These are phyloP conservation scores for Papilio glaucus DNA, from an alignment of 1,140 invertebrate species.

Conservation along the genomic window DNA sequence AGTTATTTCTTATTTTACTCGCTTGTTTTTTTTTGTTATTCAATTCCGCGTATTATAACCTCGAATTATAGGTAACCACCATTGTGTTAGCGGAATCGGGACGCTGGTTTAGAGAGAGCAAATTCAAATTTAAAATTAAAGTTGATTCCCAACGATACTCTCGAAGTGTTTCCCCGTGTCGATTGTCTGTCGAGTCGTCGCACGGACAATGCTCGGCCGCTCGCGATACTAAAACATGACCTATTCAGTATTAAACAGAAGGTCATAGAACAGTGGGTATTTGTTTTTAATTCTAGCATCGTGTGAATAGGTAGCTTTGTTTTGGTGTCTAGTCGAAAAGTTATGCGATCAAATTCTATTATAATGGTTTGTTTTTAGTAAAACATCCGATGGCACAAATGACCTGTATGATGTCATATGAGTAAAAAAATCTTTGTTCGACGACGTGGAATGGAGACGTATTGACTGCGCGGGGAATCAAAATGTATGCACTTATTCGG, in stretches of 20 bases:
- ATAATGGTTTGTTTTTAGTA: conserved; percentile 36
- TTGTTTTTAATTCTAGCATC: conserved; percentile 43
- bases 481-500: not conserved
- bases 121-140: not conserved
- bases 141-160: conserved; percentile 25
- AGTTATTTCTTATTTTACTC: no score
- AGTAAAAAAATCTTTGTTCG: conserved; percentile 33
- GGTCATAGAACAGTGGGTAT: conserved; percentile 40
- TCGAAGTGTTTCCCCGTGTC: conserved; percentile 4
- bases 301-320: conserved; percentile 42
- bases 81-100: no score
- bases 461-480: not conserved
- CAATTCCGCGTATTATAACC: no score
- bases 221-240: conserved; percentile 40
- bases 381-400: conserved; percentile 38
- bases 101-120: not conserved
- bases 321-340: conserved; percentile 45
- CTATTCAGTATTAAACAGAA: conserved; percentile 42
- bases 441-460: not conserved
- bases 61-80: no score
- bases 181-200: conserved; percentile 11
- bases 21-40: no score
- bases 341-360: conserved; percentile 38
- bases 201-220: conserved; percentile 27
- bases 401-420: conserved; percentile 36